Evolutionary conservation across 2,113 vertebrate genomes (phyloP).

Genomic region (Puffinus mauretanicus): DNA sequence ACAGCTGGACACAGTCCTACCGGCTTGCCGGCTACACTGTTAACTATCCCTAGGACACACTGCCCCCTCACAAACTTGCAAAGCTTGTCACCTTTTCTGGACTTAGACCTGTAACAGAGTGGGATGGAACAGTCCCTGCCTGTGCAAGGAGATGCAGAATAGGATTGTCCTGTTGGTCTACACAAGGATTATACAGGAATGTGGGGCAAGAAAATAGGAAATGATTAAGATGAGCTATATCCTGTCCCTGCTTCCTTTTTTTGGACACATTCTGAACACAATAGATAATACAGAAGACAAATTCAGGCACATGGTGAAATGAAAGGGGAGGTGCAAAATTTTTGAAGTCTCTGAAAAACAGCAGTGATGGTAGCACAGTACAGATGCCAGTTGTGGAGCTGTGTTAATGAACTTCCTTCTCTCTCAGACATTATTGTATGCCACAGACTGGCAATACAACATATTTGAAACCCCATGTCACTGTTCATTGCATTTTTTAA

Average conservation of each 20-base stretch:
- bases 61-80: not conserved
- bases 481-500: not conserved
- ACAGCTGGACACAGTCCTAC: not conserved
- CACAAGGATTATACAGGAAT: not conserved
- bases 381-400: not conserved
- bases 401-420: not conserved
- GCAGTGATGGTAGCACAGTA: not conserved
- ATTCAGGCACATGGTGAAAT: not conserved
- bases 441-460: not conserved
- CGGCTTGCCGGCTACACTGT: accelerated
- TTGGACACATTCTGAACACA: not conserved
- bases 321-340: not conserved
- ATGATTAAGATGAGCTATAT: not conserved
- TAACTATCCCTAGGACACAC: not conserved
- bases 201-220: not conserved
- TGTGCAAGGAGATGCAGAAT: not conserved
- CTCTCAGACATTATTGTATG: not conserved
- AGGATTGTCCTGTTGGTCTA: not conserved
- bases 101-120: not conserved
- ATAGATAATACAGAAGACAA: not conserved
- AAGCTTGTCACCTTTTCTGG: not conserved
- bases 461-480: not conserved
- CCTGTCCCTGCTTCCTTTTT: not conserved
- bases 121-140: not conserved
- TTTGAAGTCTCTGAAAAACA: not conserved